Conservation (phyloP, 2,113 vertebrate genomes). For the Eonycteris spelaea region DNA sequence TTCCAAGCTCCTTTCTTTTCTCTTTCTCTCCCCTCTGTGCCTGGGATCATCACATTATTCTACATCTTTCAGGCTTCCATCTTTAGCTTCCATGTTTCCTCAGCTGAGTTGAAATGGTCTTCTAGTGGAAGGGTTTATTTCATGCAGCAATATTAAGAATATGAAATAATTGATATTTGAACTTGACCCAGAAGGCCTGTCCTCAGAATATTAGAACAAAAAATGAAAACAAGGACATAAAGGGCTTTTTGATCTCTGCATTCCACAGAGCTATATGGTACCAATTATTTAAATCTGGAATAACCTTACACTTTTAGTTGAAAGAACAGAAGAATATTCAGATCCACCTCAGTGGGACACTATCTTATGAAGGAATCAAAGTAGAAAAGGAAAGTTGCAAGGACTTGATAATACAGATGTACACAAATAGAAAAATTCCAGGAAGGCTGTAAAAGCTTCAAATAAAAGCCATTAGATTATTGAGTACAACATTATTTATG, state of each 20-base stretch:
- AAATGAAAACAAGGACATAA: not conserved
- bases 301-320: not conserved
- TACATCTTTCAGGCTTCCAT: not conserved
- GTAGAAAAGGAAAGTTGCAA: not conserved
- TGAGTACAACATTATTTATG: not conserved
- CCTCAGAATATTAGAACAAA: not conserved
- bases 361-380: not conserved
- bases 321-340: not conserved
- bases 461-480: not conserved
- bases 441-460: not conserved
- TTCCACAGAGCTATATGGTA: not conserved
- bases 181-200: not conserved
- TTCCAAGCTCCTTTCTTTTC: not conserved
- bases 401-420: not conserved
- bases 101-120: not conserved
- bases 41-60: not conserved
- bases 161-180: constrained; percentile 3
- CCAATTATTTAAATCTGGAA: not conserved
- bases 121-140: not conserved
- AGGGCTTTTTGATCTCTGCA: not conserved
- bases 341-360: not conserved
- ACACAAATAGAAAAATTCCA: not conserved
- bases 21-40: not conserved
- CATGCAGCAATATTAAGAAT: not conserved
- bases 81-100: not conserved